A percentile compares a stretch with the other conserved stretches of the same genome.
Evolutionary conservation across 1,140 invertebrate genomes (phyloP).

Genomic region (Drosophila santomea): DNA sequence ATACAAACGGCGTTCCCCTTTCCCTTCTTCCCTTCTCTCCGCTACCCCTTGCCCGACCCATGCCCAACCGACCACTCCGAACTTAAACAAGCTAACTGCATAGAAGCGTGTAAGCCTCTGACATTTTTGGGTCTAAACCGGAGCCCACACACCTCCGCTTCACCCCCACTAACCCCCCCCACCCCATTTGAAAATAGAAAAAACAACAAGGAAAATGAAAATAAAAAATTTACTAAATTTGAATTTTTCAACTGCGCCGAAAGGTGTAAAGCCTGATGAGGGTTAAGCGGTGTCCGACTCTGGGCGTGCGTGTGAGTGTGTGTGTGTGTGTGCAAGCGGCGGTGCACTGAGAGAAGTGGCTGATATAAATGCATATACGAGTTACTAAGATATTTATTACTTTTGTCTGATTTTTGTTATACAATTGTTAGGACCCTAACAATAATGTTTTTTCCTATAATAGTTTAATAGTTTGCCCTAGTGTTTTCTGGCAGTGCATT

Average conservation of each 20-base stretch:
- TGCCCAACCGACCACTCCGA: background rate
- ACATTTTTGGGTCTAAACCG: constrained; percentile 40
- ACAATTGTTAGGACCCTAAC: too few species aligned
- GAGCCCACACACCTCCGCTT: background rate
- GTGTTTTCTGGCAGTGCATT: constrained; percentile 4
- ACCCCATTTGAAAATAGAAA: constrained; percentile 34
- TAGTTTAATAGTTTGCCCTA: too few species aligned
- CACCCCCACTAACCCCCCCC: too few species aligned
- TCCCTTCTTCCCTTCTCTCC: too few species aligned
- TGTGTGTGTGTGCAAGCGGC: background rate
- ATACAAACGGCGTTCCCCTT: background rate
- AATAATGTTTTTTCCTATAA: too few species aligned
- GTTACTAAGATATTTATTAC: too few species aligned
- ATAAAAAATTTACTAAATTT: constrained; percentile 56
- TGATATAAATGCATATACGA: too few species aligned
- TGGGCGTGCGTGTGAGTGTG: background rate
- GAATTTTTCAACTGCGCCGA: constrained; percentile 57
- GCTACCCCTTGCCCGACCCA: background rate
- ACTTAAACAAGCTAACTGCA: constrained; percentile 42
- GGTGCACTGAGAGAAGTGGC: constrained; percentile 15
- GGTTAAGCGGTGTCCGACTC: constrained; percentile 53
- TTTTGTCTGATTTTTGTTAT: too few species aligned
- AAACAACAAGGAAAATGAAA: constrained; percentile 34
- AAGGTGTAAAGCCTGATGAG: constrained; percentile 69
- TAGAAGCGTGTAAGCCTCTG: constrained; percentile 44